Evolutionary conservation across 2,113 vertebrate genomes (phyloP).

Genomic region (Sclerurus mexicanus): DNA sequence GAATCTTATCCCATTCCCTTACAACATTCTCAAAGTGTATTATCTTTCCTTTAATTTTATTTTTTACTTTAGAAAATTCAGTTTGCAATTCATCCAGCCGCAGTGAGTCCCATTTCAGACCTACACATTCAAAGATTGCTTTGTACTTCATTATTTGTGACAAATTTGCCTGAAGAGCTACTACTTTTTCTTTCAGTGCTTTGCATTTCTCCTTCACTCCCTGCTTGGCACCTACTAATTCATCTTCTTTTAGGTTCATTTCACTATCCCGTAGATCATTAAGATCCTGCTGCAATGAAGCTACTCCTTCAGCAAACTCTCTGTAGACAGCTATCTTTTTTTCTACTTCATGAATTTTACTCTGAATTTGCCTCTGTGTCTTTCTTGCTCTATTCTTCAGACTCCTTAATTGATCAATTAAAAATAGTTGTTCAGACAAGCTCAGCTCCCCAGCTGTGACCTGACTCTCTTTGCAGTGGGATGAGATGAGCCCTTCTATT

Average conservation of each 20-base stretch:
- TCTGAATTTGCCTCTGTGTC: constrained; percentile 73
- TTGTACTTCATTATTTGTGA: constrained; percentile 56
- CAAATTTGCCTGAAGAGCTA: constrained; percentile 44
- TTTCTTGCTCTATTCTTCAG: constrained; percentile 78
- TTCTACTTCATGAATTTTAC: constrained; percentile 72
- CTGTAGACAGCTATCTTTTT: constrained; percentile 60
- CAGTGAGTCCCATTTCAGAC: constrained; percentile 67
- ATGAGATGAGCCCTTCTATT: constrained; percentile 70
- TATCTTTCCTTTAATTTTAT: constrained; percentile 72
- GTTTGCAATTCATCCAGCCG: constrained; percentile 59
- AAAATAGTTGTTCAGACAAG: constrained; percentile 79
- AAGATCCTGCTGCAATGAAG: constrained; percentile 72
- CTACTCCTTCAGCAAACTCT: constrained; percentile 68
- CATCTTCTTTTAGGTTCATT: not conserved
- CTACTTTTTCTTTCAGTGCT: constrained; percentile 31
- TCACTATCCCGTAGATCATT: constrained; percentile 53
- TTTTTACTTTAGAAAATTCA: constrained; percentile 51
- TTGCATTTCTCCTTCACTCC: constrained; percentile 22
- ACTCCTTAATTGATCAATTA: constrained; percentile 77
- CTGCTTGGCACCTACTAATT: not conserved
- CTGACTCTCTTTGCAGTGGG: constrained; percentile 74
- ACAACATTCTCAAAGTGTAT: constrained; percentile 55
- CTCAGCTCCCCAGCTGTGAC: constrained; percentile 76
- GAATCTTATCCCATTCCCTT: constrained; percentile 70
- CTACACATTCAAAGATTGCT: constrained; percentile 61